Base-by-base conservation (phyloP, 2,113 vertebrate species). In the Protobothrops mucrosquamatus region DNA sequence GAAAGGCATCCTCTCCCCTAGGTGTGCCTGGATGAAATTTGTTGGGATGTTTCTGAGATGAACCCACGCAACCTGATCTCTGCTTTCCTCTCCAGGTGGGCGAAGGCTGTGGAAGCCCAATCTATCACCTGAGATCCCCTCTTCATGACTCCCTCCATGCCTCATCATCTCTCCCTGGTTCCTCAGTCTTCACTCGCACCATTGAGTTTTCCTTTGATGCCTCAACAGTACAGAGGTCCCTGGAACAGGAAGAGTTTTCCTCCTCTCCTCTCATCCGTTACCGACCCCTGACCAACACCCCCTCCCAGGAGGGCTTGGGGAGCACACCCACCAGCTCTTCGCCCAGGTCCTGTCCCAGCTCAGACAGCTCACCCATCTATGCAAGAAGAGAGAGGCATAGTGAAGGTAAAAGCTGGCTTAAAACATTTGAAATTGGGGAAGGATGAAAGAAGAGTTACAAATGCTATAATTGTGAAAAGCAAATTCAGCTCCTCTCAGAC, bases 231-330 rank as follows among this genome's bases (percentile, higher is more conserved):
- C 96, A 96, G 59, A 95, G 96, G 81, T 98, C 95, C 15, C 96
- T 97, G 23, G 98, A 98, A 51, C 98, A 98, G 0, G 96, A 96
- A 43, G 97, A 95, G n/a, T 93, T 96, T 9, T 95, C 98, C 89
- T 96, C 97, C 0, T 92, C 97, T 0, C 98, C 98, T 2, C 96
- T 97, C 89, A 96, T 97, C 59, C 98, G 98, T 81, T 98, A 98
- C 95, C 97, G 88, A 14, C 98, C 98, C 94, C 97, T 99, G 94
- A 98, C 98, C 96, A 98, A 98, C 87, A 94, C 98, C 34, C 97
- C 98, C 0, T 98, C 98, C 59, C 98, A 98, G 91, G 98, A 99
- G 95, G 98, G 98, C 91, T 95, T 99, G 92, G 98, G 96, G 23
- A 96, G 97, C 12, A 96, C 97, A 0, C 97, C 98, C 0, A 94